Evolutionary conservation across 2,888 invertebrate species (phyloP), one percentile per base, ranked within the genome.

Genomic region (Drosophila demipolita): DNA sequence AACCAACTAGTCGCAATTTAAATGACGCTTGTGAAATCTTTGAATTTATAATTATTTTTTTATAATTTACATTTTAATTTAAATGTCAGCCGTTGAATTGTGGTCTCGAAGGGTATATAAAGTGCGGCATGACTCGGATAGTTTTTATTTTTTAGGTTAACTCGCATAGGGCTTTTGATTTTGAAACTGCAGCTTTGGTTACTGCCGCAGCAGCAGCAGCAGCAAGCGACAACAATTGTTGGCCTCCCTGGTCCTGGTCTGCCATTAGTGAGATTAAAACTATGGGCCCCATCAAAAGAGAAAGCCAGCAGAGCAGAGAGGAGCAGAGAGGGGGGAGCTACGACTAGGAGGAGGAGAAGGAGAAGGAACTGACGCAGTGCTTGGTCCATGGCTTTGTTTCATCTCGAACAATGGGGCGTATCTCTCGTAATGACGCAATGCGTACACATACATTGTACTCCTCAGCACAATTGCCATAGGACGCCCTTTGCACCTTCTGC

Each of bases 221-320:
- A 55, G 12, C 38, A 72, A 57, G n/a, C 36, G 63, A 23, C 42
- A 64, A 72, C 76, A 77, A 79, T 77, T 60, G 79, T 38, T 53
- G 66, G 60, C 55, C 54, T 66, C 17, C 33, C 45, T 38, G 40
- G n/a, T 26, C 38, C 42, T 38, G 23, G n/a, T 40, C 40, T 80
- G 90, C 85, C 90, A 85, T 85, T 85, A 85, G 85, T 89, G 90
- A 85, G 88, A 85, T 85, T 85, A 85, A 85, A 85, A 85, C 85
- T 85, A 85, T 82, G 76, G 76, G 65, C 71, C 77, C 62, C 73
- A 62, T 29, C 45, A 20, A 5, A 57, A 29, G 38, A 55, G 23
- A 40, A 62, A 52, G 53, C 29, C 17, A 35, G 8, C n/a, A 58
- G 50, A 40, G 26, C 17, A 45, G 8, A 8, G 12, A 2, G 15